These are phyloP conservation scores for Azorinus chamasolen DNA, from an alignment of 2,888 invertebrate genomes.

Conservation along the genomic window DNA sequence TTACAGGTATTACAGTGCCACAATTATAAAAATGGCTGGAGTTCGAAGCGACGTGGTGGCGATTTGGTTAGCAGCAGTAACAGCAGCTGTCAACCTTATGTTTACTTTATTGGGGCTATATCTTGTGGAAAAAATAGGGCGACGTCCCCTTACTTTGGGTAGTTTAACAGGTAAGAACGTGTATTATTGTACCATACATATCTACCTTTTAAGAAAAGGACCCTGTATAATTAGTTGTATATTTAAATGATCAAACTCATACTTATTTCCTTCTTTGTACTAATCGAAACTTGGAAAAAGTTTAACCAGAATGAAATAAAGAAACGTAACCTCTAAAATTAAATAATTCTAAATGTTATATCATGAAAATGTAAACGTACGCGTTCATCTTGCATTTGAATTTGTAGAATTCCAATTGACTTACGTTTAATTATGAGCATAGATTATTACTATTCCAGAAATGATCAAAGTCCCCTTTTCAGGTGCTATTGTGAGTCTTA, in stretches of 20 bases:
- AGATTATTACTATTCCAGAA: too few species aligned
- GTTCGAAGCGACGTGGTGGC: constrained; percentile 81
- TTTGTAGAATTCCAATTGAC: too few species aligned
- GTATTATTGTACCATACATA: too few species aligned
- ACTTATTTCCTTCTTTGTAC: too few species aligned
- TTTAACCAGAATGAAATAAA: too few species aligned
- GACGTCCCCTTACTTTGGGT: constrained; percentile 81
- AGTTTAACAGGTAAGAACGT: constrained; percentile 80
- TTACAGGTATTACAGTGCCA: constrained; percentile 86
- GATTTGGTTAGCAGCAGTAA: constrained; percentile 85
- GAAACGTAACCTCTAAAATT: too few species aligned
- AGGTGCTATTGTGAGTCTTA: constrained; percentile 86
- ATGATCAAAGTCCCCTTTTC: constrained; percentile 39
- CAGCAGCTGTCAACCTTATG: constrained; percentile 84
- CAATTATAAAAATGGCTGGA: constrained; percentile 85
- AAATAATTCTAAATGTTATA: too few species aligned
- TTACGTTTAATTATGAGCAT: too few species aligned
- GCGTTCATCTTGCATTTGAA: too few species aligned
- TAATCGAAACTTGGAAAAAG: too few species aligned
- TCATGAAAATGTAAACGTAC: too few species aligned
- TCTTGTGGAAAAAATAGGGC: constrained; percentile 85
- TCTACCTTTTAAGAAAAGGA: not conserved
- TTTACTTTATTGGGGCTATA: constrained; percentile 85
- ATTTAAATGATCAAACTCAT: too few species aligned
- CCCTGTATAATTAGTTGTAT: not conserved